A percentile compares a stretch with the other conserved stretches of the same genome.
These are phyloP conservation scores for Drosophila niveifrons DNA, from an alignment of 2,888 invertebrate genomes.

Conservation along the genomic window DNA sequence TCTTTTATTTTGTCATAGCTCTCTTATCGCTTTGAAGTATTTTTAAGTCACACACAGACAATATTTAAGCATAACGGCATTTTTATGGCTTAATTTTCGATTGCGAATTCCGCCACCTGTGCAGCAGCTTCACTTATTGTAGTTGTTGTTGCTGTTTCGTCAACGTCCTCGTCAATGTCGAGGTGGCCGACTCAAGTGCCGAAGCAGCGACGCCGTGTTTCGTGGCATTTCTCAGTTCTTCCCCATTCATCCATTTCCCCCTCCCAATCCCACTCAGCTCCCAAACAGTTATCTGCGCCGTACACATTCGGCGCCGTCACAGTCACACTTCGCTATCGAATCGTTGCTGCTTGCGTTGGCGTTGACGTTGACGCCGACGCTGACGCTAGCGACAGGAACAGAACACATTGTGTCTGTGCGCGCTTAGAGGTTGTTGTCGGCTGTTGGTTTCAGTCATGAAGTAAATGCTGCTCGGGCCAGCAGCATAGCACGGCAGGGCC, in stretches of 20 bases:
- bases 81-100: slow-evolving; percentile 54
- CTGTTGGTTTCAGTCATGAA: slow-evolving; percentile 72
- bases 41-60: slow-evolving; percentile 26
- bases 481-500: slow-evolving; percentile 51
- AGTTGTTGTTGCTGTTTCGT: slow-evolving; percentile 33
- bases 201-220: slow-evolving; percentile 37
- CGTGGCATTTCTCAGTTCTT: slow-evolving; percentile 21
- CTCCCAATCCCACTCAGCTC: slow-evolving; percentile 15
- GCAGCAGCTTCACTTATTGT: slow-evolving; percentile 35
- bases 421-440: slow-evolving; percentile 48
- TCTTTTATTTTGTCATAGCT: not conserved
- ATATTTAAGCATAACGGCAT: slow-evolving; percentile 49
- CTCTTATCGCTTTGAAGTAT: slow-evolving; percentile 27
- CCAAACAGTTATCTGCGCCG: slow-evolving; percentile 63
- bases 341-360: slow-evolving; percentile 41
- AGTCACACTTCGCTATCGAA: slow-evolving; percentile 66
- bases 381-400: slow-evolving; percentile 14
- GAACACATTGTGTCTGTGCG: slow-evolving; percentile 62
- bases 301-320: slow-evolving; percentile 68
- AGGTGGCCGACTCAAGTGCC: slow-evolving; percentile 54
- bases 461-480: slow-evolving; percentile 75
- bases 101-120: slow-evolving; percentile 54
- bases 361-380: slow-evolving; percentile 22
- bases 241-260: not conserved
- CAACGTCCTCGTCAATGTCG: slow-evolving; percentile 70